Conservation (phyloP, 1,140 invertebrate species). For the Ruditapes philippinarum region DNA sequence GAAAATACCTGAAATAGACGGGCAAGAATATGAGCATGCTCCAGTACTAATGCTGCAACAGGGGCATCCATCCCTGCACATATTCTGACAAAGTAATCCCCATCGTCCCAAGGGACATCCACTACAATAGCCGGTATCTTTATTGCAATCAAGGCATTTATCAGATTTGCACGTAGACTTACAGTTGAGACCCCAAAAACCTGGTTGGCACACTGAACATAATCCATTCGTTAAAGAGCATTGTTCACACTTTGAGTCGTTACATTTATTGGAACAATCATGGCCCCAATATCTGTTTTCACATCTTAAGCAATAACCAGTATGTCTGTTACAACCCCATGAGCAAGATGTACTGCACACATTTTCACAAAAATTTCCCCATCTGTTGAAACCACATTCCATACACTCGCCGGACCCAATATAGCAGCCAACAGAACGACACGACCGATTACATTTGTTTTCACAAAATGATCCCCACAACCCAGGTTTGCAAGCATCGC, state of each 20-base stretch:
- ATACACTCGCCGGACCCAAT: neutral
- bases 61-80: neutral
- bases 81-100: neutral
- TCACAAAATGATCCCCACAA: neutral
- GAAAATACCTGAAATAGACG: neutral
- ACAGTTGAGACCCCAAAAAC: neutral
- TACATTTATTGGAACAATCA: neutral
- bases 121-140: neutral
- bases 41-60: neutral
- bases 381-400: neutral
- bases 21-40: neutral
- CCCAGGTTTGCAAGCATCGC: neutral
- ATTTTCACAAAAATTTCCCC: slow-evolving; percentile 2
- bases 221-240: neutral
- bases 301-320: neutral
- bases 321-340: neutral
- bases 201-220: neutral
- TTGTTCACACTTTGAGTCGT: neutral
- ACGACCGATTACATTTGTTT: neutral
- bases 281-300: neutral
- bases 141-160: neutral
- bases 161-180: neutral
- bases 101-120: neutral
- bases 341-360: neutral
- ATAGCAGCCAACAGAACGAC: neutral